A percentile compares a stretch with the other conserved stretches of the same genome.
These are phyloP conservation scores for Coendou prehensilis DNA, from an alignment of 2,797 vertebrate genomes.

Conservation along the genomic window DNA sequence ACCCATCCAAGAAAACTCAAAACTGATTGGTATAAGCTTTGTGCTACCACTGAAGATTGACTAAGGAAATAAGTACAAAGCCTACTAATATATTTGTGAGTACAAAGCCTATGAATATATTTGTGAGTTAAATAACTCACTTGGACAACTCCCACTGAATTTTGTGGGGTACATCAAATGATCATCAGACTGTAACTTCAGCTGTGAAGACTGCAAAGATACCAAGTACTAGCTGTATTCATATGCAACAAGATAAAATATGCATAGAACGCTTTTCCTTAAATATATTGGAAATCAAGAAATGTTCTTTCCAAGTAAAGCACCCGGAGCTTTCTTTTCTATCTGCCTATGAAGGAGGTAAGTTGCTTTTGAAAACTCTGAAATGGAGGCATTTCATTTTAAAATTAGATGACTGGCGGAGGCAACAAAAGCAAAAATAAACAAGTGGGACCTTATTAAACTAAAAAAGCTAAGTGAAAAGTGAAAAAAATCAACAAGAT, in stretches of 20 bases:
- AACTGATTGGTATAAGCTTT: background rate
- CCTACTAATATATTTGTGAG: background rate
- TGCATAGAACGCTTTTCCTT: background rate
- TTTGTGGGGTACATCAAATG: background rate
- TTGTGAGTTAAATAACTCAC: background rate
- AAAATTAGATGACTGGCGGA: background rate
- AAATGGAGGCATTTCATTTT: slow-evolving; percentile 15
- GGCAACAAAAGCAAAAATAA: background rate
- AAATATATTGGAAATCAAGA: slow-evolving; percentile 11
- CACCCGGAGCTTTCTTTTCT: background rate
- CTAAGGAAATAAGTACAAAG: background rate
- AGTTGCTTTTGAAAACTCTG: background rate
- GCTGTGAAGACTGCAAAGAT: background rate
- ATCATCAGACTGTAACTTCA: background rate
- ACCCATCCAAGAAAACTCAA: background rate
- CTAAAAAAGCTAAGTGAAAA: background rate
- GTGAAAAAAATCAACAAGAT: background rate
- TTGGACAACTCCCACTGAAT: background rate
- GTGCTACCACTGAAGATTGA: background rate
- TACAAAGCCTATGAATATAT: background rate
- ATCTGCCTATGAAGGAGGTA: background rate
- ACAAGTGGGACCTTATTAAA: background rate
- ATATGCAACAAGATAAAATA: background rate
- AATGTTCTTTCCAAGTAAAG: background rate
- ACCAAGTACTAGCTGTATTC: background rate